A percentile compares a stretch with the other conserved stretches of the same genome.
Conservation (phyloP, 2,113 vertebrate genomes). For the Vulpes vulpes region DNA sequence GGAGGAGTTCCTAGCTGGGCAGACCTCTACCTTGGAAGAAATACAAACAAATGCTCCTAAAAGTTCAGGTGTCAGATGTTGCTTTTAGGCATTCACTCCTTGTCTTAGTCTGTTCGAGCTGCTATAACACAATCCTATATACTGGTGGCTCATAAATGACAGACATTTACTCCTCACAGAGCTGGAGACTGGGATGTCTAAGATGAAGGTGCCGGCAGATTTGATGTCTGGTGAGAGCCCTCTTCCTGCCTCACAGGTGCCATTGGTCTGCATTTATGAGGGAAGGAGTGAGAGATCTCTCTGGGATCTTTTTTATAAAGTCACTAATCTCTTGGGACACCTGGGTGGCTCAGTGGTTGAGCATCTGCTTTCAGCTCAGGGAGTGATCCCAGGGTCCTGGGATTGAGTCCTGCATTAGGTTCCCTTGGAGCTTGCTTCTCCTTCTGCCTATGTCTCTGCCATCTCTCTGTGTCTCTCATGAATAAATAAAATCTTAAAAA, state of each 20-base stretch:
- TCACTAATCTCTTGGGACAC: neutral
- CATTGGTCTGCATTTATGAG: neutral
- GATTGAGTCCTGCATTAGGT: too few relatives aligned
- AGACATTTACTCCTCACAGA: neutral
- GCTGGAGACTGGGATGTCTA: neutral
- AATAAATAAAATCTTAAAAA: too few relatives aligned
- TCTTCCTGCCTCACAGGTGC: neutral
- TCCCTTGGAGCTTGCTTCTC: too few relatives aligned
- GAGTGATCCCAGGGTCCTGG: too few relatives aligned
- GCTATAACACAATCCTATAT: neutral
- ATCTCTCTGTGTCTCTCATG: too few relatives aligned
- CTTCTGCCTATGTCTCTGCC: too few relatives aligned
- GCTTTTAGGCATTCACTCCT: neutral
- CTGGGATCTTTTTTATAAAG: neutral
- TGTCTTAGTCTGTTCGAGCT: neutral
- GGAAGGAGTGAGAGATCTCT: neutral
- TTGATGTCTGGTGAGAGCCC: neutral
- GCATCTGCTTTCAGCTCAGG: too few relatives aligned
- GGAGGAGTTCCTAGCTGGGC: neutral
- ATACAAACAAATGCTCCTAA: accelerated
- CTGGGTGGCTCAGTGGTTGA: too few relatives aligned
- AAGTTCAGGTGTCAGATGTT: neutral
- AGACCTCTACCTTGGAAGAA: neutral
- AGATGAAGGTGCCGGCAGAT: neutral
- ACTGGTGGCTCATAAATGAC: neutral